Evolutionary conservation across 2,113 vertebrate genomes (phyloP).

Genomic region (Girardinichthys multiradiatus): DNA sequence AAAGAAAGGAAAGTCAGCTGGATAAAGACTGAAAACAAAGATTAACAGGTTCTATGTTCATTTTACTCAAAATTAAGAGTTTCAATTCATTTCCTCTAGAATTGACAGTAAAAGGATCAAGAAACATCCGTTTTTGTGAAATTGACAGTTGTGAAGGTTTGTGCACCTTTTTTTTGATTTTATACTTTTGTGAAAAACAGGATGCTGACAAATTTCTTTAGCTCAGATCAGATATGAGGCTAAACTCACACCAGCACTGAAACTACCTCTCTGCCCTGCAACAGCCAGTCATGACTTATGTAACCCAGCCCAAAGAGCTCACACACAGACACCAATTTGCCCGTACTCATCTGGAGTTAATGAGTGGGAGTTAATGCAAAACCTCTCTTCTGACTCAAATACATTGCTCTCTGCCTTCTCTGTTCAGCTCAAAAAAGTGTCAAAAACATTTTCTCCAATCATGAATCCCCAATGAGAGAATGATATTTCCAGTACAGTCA

Average conservation of each 20-base stretch:
- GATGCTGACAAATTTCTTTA: slow-evolving; percentile 30
- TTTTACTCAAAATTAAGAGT: neutral
- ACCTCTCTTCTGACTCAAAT: slow-evolving; percentile 23
- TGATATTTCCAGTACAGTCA: neutral
- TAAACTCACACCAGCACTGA: neutral
- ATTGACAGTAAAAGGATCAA: neutral
- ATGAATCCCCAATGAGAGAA: neutral
- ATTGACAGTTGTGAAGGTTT: neutral
- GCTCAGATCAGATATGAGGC: neutral
- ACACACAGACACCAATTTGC: neutral
- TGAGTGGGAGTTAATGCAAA: slow-evolving; percentile 23
- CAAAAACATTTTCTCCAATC: neutral
- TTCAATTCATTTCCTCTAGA: neutral
- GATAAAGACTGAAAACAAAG: slow-evolving; percentile 13
- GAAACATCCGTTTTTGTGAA: neutral
- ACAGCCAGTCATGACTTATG: slow-evolving; percentile 15
- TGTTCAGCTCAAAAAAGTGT: slow-evolving; percentile 3
- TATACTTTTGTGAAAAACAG: slow-evolving; percentile 43
- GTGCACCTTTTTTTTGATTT: neutral
- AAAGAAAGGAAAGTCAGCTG: slow-evolving; percentile 15
- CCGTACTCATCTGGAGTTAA: slow-evolving; percentile 3
- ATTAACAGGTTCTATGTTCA: neutral
- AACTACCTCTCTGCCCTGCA: slow-evolving; percentile 14
- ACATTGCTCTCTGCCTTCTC: neutral
- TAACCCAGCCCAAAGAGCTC: neutral